Conservation (phyloP, 2,113 vertebrate genomes). For the Peromyscus polionotus region DNA sequence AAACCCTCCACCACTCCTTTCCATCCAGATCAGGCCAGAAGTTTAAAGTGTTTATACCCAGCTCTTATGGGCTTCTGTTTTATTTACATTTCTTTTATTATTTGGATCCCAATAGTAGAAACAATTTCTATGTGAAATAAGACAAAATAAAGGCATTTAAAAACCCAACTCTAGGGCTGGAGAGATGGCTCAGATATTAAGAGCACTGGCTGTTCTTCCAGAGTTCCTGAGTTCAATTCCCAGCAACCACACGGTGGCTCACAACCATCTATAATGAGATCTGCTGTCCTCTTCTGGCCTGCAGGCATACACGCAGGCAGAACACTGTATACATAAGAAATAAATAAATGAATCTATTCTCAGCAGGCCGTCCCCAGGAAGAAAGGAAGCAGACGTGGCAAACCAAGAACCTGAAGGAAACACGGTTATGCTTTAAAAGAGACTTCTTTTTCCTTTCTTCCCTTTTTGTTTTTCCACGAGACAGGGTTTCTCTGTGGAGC, state of each 20-base stretch:
- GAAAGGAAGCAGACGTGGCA: not conserved
- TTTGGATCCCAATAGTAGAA: constrained; percentile 54
- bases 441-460: not conserved
- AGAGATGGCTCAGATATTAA: no score
- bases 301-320: no score
- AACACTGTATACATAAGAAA: no score
- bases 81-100: constrained; percentile 45
- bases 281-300: no score
- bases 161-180: not conserved
- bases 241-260: no score
- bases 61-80: constrained; percentile 51
- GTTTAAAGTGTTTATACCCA: constrained; percentile 14
- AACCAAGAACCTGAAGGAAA: constrained; percentile 5
- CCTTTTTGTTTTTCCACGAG: no score
- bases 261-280: no score
- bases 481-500: not conserved
- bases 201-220: no score
- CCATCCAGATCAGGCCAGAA: not conserved
- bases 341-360: not conserved
- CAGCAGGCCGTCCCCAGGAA: constrained; percentile 19
- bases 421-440: not conserved
- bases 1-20: constrained; percentile 8
- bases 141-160: constrained; percentile 57
- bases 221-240: no score
- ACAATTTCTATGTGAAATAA: constrained; percentile 59